Evolutionary conservation across 2,113 vertebrate genomes (phyloP).

Genomic region (Martes martes): DNA sequence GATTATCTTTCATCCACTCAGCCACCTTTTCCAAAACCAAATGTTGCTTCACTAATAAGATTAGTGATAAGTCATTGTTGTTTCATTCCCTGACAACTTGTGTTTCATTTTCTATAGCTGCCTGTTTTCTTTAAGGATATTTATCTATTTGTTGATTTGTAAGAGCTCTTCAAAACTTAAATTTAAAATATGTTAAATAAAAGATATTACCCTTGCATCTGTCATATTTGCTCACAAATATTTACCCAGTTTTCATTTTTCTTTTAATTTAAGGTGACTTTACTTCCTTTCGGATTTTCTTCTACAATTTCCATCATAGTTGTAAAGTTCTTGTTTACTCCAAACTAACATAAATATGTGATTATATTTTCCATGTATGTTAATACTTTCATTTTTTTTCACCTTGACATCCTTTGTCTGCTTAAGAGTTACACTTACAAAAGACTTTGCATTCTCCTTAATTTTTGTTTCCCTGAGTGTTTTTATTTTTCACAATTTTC

Average conservation of each 20-base stretch:
- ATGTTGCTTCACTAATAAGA: neutral
- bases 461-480: neutral
- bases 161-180: neutral
- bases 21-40: neutral
- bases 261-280: neutral
- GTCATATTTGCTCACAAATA: neutral
- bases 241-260: neutral
- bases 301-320: neutral
- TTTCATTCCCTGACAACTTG: neutral
- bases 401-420: neutral
- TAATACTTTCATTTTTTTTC: neutral
- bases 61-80: neutral
- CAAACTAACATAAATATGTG: neutral
- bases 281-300: neutral
- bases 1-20: neutral
- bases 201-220: neutral
- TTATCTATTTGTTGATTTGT: neutral
- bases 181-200: neutral
- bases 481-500: neutral
- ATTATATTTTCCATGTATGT: neutral
- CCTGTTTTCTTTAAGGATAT: neutral
- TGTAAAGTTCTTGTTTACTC: neutral
- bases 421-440: neutral
- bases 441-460: neutral
- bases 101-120: neutral